Base-by-base conservation (phyloP, 2,888 invertebrate species). In the Crossocerus cetratus region DNA sequence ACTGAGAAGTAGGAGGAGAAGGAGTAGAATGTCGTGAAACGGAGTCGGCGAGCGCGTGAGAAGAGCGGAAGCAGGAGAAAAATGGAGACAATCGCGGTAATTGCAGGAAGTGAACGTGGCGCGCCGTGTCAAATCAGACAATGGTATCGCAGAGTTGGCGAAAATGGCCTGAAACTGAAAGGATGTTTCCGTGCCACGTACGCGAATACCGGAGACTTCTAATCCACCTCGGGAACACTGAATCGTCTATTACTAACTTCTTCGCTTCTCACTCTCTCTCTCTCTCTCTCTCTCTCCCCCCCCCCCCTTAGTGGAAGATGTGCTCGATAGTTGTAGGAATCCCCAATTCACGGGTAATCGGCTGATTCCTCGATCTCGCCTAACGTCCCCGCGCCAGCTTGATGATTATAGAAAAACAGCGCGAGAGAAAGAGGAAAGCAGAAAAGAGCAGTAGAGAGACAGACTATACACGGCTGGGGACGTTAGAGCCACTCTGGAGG, bases 71-170 rank as follows among this genome's bases (percentile, higher is more conserved):
- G 72, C 53, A 32, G 57, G 61, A 73, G 76, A 81, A 81, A 81
- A 81, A 81, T 78, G 76, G 72, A 78, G 72, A 81, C 82, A 82
- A 81, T 78, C 78, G 75, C 65, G 68, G 80, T 81, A 81, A 81
- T 81, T 81, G 77, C 80, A 74, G 81, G 82, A 80, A 81, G 82
- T 69, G 80, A 68, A 77, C 77, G 70, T 66, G 62, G 72, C 72
- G 54, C 72, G 55, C 55, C 63, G 75, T 72, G 32, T 32, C 60
- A 69, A 61, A 56, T 65, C 68, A 49, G 73, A 79, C 81, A 82
- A 81, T 81, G 75, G 75, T 82, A 80, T 74, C 77, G 81, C 72
- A 58, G 66, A 74, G 70, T 72, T 62, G 62, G 74, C 81, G 73
- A 75, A 73, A 80, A 72, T 64, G 68, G 32, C 20, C 73, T 61